Evolutionary conservation across 92 coral and sea anemone species (phyloP), one percentile per base, ranked within the genome.

Genomic region (Umimayanthus chanpuru): DNA sequence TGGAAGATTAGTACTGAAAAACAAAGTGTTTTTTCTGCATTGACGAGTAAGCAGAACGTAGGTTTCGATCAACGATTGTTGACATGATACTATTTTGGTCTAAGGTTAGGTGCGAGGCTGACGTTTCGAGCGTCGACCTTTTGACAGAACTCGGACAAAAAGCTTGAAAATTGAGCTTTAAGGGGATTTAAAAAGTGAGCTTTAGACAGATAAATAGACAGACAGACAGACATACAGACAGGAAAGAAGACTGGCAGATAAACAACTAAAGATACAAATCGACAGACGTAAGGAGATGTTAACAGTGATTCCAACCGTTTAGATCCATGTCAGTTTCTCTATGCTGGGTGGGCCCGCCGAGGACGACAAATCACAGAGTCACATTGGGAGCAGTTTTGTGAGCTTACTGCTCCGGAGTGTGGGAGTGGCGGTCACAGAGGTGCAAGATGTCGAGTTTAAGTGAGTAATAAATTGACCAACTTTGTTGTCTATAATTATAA

Each of bases 391-490:
- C 47, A 94, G 98, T 91, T 96, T 96, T 73, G 66, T 96, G 81
- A 93, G 86, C 64, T 56, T 97, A 79, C 82, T 97, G 58, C 88
- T 95, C 75, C 93, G 94, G 90, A 97, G 99, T 81, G 94, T 97
- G 6, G 99, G 99, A 30, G 98, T 97, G 77, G 99, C 99, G 18
- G 97, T 97, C 65, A 94, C 94, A 40, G 98, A 97, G 80, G 95
- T 97, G 64, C 99, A 97, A 79, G 99, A 97, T 65, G 98, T 97
- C 47, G 99, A 95, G 79, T 93, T 97, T 89, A 97, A 97, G 99
- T 97, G 86, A 88, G 99, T 85, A 10, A 16, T 36, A 26, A 4
- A 10, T 14, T 6, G 39, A 2, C n/a, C 53, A 25, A 6, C 16
- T 41, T 43, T 26, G 15, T 50, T 50, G 56, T 50, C 15, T 50